phyloP scores from a whole-genome alignment of 2,113 vertebrate species.

The Regulus satrapa region DNA sequence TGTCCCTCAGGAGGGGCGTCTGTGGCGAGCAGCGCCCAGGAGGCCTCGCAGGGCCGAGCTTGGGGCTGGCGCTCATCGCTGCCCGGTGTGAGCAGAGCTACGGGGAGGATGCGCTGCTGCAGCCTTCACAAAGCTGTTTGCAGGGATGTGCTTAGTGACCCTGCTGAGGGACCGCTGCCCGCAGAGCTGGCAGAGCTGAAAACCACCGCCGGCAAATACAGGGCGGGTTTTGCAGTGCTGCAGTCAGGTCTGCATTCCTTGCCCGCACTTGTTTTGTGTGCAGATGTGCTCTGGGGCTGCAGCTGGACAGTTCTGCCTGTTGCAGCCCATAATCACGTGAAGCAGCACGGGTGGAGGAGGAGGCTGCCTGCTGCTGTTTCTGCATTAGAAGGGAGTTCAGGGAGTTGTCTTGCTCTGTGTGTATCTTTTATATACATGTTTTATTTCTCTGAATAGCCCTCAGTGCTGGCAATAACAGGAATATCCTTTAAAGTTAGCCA shows the following conservation, averaged over 20 bases:
- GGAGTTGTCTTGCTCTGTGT: not conserved
- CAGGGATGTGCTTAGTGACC: not conserved
- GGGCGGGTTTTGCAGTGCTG: not conserved
- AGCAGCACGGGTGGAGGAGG: not conserved
- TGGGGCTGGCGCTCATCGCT: not conserved
- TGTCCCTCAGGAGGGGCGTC: not conserved
- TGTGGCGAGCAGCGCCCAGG: too few species aligned
- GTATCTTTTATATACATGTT: too few species aligned
- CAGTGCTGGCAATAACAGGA: not conserved
- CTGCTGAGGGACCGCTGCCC: not conserved
- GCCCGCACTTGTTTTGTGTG: accelerated
- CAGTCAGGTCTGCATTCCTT: too few species aligned
- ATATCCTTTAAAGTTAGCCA: not conserved
- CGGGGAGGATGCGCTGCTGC: not conserved
- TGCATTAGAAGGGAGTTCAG: not conserved
- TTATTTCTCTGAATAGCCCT: not conserved
- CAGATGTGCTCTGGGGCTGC: not conserved
- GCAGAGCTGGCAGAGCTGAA: not conserved
- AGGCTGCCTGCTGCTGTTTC: not conserved
- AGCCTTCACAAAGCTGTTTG: not conserved
- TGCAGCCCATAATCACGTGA: not conserved
- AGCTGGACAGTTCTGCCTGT: not conserved
- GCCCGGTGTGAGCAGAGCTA: too few species aligned
- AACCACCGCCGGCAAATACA: not conserved
- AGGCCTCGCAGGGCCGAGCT: too few species aligned